phyloP scores from a whole-genome alignment of 2,888 invertebrate species.

The Mythimna albipuncta region DNA sequence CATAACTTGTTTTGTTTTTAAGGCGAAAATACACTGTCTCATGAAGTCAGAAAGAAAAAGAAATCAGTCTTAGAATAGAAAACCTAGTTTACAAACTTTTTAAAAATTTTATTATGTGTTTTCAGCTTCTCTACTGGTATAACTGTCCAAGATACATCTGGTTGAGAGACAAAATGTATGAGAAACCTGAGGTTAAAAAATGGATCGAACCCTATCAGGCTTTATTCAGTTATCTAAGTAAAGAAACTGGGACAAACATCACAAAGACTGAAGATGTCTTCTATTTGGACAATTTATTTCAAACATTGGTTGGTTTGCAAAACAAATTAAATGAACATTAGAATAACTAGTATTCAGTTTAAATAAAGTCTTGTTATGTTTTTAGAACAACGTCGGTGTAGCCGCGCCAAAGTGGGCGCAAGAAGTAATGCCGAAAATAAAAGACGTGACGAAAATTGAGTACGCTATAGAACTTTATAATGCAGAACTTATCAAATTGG shows the following conservation, averaged over 20 bases:
- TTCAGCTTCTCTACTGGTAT: conserved; percentile 87
- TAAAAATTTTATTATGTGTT: background rate
- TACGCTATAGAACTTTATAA: conserved; percentile 81
- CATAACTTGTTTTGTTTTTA: conserved; percentile 20
- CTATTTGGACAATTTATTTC: conserved; percentile 86
- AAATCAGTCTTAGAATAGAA: background rate
- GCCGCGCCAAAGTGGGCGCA: conserved; percentile 82
- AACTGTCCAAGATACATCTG: conserved; percentile 83
- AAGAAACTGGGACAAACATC: conserved; percentile 81
- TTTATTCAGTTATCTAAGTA: conserved; percentile 75
- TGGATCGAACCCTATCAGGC: conserved; percentile 75
- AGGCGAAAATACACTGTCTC: background rate
- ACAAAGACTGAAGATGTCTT: conserved; percentile 85
- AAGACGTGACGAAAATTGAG: conserved; percentile 86
- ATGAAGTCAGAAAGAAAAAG: background rate
- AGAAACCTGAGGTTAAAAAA: conserved; percentile 75
- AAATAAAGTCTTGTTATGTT: conserved; percentile 28
- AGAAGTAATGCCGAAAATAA: conserved; percentile 82
- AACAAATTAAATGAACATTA: background rate
- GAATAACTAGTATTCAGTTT: background rate
- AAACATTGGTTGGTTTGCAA: conserved; percentile 80
- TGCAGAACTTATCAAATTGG: conserved; percentile 78
- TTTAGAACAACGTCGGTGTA: conserved; percentile 84
- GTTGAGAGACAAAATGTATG: conserved; percentile 76
- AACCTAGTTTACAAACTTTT: no score